Base-by-base conservation (phyloP, 1,140 invertebrate genomes). In the Drosophila navojoa region DNA sequence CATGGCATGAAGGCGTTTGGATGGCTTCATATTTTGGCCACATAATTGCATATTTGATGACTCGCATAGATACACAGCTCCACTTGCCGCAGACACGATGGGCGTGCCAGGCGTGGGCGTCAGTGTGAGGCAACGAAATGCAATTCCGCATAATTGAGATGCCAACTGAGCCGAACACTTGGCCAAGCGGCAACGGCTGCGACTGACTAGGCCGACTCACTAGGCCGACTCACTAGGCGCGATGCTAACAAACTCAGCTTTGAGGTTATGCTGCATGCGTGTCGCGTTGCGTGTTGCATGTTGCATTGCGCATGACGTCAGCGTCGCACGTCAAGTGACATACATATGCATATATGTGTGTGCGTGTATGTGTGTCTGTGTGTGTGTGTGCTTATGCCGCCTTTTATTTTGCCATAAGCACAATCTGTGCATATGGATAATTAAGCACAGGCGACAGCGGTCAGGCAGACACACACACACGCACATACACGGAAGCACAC, bases 1-100 rank as follows among this genome's bases (percentile, higher is more conserved):
- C 32, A 3, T 5, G 19, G 19, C 25, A 53, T 22, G 9, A 9
- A 49, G 47, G 22, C 47, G 10, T 5, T 7, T n/a, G 35, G 22
- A 32, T 55, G 50, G 9, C 58, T 63, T 44, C 47, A 52, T 63
- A 52, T 40, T 66, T 62, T 63, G 53, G 67, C 53, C 72, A 75
- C 68, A 71, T 75, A 71, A 75, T 75, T 75, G 72, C 68, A 75
- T 75, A 70, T 64, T 71, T 64, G 60, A 71, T 75, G 68, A 60
- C 44, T 49, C 53, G 59, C 66, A 62, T 27, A 53, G 44, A 58
- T 38, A 62, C 32, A 50, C 25, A n/a, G 29, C 32, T 10, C 7
- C 13, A 10, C 13, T 16, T 32, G 9, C 13, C 13, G 10, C 9
- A 22, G 27, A 29, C 27, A 29, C 27, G 27, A 29, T 6, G 27